Percentiles rank a stretch among this genome's conserved stretches.
Conservation (phyloP, 2,888 invertebrate genomes). For the Amiota minor region DNA sequence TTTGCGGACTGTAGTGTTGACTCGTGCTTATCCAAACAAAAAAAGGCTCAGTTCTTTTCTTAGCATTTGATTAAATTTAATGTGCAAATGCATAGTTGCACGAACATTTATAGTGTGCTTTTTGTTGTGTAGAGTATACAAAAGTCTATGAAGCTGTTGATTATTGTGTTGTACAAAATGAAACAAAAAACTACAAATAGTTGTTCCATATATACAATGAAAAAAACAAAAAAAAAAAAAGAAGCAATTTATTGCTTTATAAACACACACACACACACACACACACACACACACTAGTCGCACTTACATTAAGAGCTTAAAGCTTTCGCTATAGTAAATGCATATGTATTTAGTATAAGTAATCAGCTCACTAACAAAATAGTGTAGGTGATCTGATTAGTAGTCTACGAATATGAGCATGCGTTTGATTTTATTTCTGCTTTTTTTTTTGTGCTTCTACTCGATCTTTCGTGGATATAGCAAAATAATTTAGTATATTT, state of each 20-base stretch:
- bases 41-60: no score
- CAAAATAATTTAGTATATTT: no score
- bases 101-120: not conserved
- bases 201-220: constrained; percentile 38
- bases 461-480: no score
- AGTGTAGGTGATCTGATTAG: no score
- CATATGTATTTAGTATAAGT: not conserved
- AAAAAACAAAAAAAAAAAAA: constrained; percentile 43
- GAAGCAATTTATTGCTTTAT: constrained; percentile 40
- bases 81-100: no score
- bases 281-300: constrained; percentile 29
- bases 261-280: constrained; percentile 36
- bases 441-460: not conserved
- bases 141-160: constrained; percentile 30
- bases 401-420: no score
- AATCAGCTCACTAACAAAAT: not conserved
- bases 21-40: no score
- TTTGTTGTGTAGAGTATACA: constrained; percentile 40
- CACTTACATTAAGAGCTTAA: constrained; percentile 43
- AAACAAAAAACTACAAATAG: constrained; percentile 35
- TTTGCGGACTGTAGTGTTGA: no score
- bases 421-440: not conserved
- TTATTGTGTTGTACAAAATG: no score
- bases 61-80: no score
- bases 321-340: constrained; percentile 51